Conservation (phyloP, 2,888 invertebrate genomes). For the Aproaerema taeniolella region DNA sequence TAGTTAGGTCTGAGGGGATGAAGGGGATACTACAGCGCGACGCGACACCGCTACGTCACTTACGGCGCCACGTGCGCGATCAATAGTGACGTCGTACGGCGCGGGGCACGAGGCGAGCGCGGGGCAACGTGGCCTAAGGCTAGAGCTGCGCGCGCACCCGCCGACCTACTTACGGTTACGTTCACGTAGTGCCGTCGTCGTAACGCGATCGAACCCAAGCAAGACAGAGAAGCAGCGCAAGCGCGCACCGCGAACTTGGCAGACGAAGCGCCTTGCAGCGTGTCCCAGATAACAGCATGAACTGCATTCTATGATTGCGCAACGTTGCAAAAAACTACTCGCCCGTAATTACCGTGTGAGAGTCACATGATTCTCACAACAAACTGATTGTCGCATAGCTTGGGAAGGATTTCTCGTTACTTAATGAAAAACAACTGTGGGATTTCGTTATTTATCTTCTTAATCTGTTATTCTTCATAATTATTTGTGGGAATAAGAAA, state of each 20-base stretch:
- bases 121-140: constrained; percentile 15
- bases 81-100: constrained; percentile 70
- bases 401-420: constrained; percentile 3
- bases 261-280: constrained; percentile 32
- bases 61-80: constrained; percentile 74
- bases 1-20: constrained; percentile 33
- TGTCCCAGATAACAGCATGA: constrained; percentile 34
- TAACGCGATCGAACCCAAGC: constrained; percentile 60
- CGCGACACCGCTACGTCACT: constrained; percentile 66
- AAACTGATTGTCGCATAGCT: constrained; percentile 2
- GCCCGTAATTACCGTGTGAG: constrained; percentile 8
- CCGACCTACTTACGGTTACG: constrained; percentile 72
- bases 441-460: too few relatives aligned
- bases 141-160: constrained; percentile 57
- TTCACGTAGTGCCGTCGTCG: constrained; percentile 70
- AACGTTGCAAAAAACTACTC: constrained; percentile 10
- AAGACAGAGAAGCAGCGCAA: constrained; percentile 33
- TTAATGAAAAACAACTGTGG: constrained; percentile 2
- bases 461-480: too few relatives aligned
- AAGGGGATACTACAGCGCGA: constrained; percentile 54
- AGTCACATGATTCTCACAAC: not conserved
- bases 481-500: too few relatives aligned
- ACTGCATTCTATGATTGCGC: constrained; percentile 14
- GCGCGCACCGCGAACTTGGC: constrained; percentile 26
- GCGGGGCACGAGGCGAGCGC: constrained; percentile 22